These are phyloP conservation scores for Turnix velox DNA, from an alignment of 2,113 vertebrate species.

Conservation along the genomic window DNA sequence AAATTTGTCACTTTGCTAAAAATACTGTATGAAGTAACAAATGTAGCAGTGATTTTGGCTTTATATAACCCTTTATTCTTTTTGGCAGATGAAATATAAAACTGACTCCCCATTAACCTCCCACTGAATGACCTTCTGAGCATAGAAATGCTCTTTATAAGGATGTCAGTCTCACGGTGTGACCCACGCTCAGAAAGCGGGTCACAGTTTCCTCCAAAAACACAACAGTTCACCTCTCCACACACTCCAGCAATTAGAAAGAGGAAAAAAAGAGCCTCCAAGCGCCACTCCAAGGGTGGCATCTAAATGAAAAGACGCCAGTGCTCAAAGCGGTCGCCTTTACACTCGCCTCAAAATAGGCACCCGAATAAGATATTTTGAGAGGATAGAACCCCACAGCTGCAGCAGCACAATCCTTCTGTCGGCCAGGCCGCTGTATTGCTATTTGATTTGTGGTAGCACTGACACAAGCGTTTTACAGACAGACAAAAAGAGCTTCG, in stretches of 20 bases:
- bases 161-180: background rate
- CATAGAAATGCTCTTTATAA: background rate
- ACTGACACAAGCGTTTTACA: background rate
- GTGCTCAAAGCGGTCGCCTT: background rate
- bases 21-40: background rate
- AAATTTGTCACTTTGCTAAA: background rate
- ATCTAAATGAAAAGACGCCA: background rate
- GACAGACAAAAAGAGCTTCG: background rate
- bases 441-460: background rate
- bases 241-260: background rate
- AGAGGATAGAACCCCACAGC: background rate
- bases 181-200: too few species aligned
- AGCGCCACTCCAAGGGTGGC: background rate
- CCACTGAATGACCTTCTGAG: background rate
- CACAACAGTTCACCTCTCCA: background rate
- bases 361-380: background rate
- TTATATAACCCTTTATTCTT: constrained; percentile 2
- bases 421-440: background rate
- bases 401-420: background rate
- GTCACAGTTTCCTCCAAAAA: background rate
- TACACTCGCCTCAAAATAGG: background rate
- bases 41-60: background rate
- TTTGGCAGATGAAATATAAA: background rate
- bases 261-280: background rate
- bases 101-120: background rate